These are phyloP conservation scores for Platerodrilus igneus DNA, from an alignment of 2,888 invertebrate genomes.

Conservation along the genomic window DNA sequence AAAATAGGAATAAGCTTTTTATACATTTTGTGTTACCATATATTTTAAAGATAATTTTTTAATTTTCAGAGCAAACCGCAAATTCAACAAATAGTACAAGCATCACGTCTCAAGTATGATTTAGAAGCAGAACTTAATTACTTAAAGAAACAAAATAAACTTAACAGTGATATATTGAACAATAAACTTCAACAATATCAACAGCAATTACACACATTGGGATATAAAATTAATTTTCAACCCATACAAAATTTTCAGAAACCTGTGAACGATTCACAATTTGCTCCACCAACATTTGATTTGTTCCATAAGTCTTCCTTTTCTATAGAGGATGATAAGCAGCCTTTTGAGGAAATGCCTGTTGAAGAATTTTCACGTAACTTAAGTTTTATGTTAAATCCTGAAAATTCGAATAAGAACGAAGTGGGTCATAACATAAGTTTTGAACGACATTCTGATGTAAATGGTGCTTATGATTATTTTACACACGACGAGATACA, in stretches of 20 bases:
- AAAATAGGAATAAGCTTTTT: too few species aligned
- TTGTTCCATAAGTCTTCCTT: too few species aligned
- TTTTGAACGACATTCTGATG: too few species aligned
- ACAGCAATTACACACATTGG: slow-evolving; percentile 7
- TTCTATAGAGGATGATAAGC: too few species aligned
- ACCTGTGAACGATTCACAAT: too few species aligned
- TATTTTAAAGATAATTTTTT: background rate
- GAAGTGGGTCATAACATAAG: too few species aligned
- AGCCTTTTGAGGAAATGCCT: too few species aligned
- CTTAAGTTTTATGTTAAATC: too few species aligned
- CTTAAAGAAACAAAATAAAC: slow-evolving; percentile 32
- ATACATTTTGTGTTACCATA: background rate
- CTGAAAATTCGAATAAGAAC: too few species aligned
- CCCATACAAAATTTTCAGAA: too few species aligned
- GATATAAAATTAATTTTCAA: background rate
- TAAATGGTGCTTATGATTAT: background rate
- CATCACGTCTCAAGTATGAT: slow-evolving; percentile 37
- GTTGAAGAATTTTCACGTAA: too few species aligned
- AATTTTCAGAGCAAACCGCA: slow-evolving; percentile 14
- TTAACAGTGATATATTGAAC: slow-evolving; percentile 32
- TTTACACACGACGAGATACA: background rate
- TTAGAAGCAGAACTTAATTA: slow-evolving; percentile 38
- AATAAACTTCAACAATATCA: slow-evolving; percentile 23
- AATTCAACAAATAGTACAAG: slow-evolving; percentile 24
- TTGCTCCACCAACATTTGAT: too few species aligned